Evolutionary conservation across 2,797 vertebrate genomes (phyloP).

Genomic region (Carcharodon carcharias): DNA sequence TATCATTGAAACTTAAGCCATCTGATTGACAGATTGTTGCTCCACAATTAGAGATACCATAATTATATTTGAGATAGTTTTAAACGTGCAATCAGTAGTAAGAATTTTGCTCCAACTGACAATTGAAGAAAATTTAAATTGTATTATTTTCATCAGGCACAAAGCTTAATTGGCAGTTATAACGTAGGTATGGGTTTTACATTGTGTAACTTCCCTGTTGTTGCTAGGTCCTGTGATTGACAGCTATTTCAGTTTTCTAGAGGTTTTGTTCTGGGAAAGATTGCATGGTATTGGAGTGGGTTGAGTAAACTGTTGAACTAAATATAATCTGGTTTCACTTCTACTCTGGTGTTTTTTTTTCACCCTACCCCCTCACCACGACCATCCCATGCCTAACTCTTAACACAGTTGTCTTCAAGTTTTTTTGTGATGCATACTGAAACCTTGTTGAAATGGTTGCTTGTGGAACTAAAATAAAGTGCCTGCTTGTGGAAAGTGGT

Average conservation of each 20-base stretch:
- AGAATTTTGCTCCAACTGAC: not conserved
- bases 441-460: not conserved
- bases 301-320: slow-evolving; percentile 35
- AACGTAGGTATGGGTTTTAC: not conserved
- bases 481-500: not conserved
- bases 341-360: not conserved
- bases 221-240: not conserved
- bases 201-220: not conserved
- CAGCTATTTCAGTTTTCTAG: not conserved
- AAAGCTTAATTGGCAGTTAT: not conserved
- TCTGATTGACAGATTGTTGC: not conserved
- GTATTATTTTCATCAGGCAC: not conserved
- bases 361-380: not conserved
- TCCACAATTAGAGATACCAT: too few species aligned
- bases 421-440: slow-evolving; percentile 29
- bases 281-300: not conserved
- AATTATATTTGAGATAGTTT: not conserved
- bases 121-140: not conserved
- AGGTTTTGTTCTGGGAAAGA: slow-evolving; percentile 30
- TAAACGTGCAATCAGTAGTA: not conserved
- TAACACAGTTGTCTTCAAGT: not conserved
- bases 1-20: not conserved
- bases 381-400: not conserved
- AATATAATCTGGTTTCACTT: slow-evolving; percentile 35
- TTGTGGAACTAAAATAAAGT: slow-evolving; percentile 27